A percentile compares a stretch with the other conserved stretches of the same genome.
phyloP scores from a whole-genome alignment of 2,797 vertebrate species.

The Syndactyla subalaris region DNA sequence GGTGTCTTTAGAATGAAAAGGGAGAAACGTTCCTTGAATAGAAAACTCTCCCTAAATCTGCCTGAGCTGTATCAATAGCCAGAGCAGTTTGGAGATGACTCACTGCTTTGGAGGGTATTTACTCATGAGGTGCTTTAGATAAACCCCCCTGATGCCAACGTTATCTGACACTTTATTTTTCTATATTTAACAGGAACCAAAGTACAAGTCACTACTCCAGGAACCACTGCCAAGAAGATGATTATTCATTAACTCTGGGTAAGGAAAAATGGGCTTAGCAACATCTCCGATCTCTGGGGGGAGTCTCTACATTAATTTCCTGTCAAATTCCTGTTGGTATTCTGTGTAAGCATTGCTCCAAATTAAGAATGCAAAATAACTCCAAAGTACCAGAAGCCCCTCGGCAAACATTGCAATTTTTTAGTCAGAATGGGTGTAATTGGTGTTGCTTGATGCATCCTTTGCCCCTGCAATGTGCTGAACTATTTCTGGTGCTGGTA shows the following conservation, averaged over 20 bases:
- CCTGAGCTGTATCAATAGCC: neutral
- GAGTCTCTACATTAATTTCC: slow-evolving; percentile 36
- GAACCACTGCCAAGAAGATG: slow-evolving; percentile 51
- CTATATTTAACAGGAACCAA: slow-evolving; percentile 38
- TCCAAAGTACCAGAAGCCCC: neutral
- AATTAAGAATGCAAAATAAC: slow-evolving; percentile 58
- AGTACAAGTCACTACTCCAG: slow-evolving; percentile 7
- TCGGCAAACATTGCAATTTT: neutral
- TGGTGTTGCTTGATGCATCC: neutral
- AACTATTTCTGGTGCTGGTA: neutral
- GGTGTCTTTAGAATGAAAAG: neutral
- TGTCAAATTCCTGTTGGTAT: slow-evolving; percentile 41
- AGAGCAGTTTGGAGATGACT: neutral
- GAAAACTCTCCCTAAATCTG: neutral
- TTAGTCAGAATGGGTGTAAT: neutral
- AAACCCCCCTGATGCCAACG: neutral
- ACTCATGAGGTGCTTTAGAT: neutral
- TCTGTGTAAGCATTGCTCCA: slow-evolving; percentile 21
- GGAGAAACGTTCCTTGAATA: neutral
- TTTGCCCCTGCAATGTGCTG: neutral
- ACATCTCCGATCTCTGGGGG: slow-evolving; percentile 20
- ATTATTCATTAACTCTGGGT: slow-evolving; percentile 60
- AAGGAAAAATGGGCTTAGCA: slow-evolving; percentile 45
- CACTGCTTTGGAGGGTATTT: neutral
- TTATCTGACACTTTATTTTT: slow-evolving; percentile 39